Base-by-base conservation (phyloP, 2,797 vertebrate species). In the Manis javanica region DNA sequence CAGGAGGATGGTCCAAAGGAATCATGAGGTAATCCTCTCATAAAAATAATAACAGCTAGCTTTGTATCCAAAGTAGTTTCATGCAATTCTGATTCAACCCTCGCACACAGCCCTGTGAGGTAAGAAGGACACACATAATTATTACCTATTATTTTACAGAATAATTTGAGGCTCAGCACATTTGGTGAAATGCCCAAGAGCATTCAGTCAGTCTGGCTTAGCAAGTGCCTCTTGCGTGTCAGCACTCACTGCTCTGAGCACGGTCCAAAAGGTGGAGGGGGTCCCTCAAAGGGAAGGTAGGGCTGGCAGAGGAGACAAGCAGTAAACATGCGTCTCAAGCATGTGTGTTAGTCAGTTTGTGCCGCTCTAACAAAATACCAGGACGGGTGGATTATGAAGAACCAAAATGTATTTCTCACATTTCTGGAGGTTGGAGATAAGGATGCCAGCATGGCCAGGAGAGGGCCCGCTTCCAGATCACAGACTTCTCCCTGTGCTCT, bases 1-100 rank as follows among this genome's bases (percentile, higher is more conserved):
- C 42, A 89, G 66, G 82, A 95, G 29, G 61, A 81, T 77, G 21
- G 42, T 39, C 75, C 68, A 55, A 91, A 84, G 57, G 51, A 96
- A 83, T 89, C 49, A 55, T 26, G 55, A 91, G 42, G 68, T 72
- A 57, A 90, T 74, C 64, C 13, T 79, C 66, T 94, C 42, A 6
- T 26, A 66, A 85, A 61, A 91, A 96, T 63, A 59, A n/a, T 63
- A 90, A 79, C 69, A 81, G n/a, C 12, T 53, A 85, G 68, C 0
- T 72, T 63, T 95, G 66, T 82, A 39, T 78, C 78, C 55, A 34
- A 55, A 82, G 57, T 39, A 31, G 19, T 89, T 74, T 91, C 66
- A 64, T 21, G n/a, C 24, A 84, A 92, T 84, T 87, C 61, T 79
- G 15, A 86, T 53, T 71, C 72, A 81, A 64, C 61, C 37, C 66